Evolutionary conservation across 2,113 vertebrate genomes (phyloP).

Genomic region (Gymnocephalus cernua): DNA sequence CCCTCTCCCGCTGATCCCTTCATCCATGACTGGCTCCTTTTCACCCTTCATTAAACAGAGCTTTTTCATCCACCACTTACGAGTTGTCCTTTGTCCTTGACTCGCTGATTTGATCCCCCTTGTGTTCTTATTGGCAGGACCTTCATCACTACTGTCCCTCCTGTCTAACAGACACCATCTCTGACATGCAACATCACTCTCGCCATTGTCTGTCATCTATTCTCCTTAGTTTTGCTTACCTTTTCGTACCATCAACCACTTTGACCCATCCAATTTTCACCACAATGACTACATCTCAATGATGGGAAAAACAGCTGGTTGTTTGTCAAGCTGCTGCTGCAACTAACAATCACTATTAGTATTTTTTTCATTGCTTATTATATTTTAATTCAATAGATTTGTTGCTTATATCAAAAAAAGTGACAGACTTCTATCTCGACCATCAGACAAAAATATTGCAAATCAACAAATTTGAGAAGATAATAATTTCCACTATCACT

Average conservation of each 20-base stretch:
- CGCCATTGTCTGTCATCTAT: not conserved
- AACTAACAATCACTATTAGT: not conserved
- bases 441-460: too few relatives aligned
- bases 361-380: too few relatives aligned
- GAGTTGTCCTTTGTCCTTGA: conserved; percentile 44
- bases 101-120: conserved; percentile 27
- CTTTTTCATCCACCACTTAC: conserved; percentile 49
- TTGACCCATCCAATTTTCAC: not conserved
- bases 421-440: too few relatives aligned
- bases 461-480: too few relatives aligned
- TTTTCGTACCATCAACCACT: conserved; percentile 8
- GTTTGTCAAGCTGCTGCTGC: not conserved
- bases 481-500: too few relatives aligned
- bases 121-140: not conserved
- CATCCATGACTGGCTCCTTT: conserved; percentile 57
- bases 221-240: conserved; percentile 16
- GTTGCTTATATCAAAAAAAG: too few relatives aligned
- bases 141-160: not conserved
- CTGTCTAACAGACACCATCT: not conserved
- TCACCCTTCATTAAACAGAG: conserved; percentile 68
- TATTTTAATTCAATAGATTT: too few relatives aligned
- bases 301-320: not conserved
- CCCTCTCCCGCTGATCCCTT: conserved; percentile 38
- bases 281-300: not conserved
- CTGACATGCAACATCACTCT: not conserved